Evolutionary conservation across 2,888 invertebrate species (phyloP), one percentile per base, ranked within the genome.

Genomic region (Drosophila lacicola): DNA sequence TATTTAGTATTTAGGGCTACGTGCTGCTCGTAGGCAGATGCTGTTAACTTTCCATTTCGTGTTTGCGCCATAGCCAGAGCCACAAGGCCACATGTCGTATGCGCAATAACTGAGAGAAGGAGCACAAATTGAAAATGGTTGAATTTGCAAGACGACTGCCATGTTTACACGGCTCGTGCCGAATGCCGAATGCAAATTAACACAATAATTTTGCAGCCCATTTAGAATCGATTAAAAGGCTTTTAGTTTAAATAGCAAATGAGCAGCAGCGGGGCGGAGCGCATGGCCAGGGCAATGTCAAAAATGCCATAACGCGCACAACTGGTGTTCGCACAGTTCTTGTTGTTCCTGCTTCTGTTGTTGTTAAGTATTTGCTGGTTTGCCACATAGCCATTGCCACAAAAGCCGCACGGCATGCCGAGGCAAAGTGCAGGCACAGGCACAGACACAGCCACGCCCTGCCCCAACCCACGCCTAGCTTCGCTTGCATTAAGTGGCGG

Each of bases 221-320:
- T 83, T 83, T 74, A 67, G 80, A 82, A 88, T 80, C 84, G 86
- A 88, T 88, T 88, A 87, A 88, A 87, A 79, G 76, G 73, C 84
- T 88, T 88, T 88, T 78, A 87, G 78, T 73, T 71, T 65, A 65
- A 66, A 70, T 63, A 47, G 25, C 41, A 58, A 66, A 55, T 63
- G 57, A 65, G 29, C 47, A 37, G 25, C 21, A 33, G n/a, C 13
- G 29, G 17, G 17, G 0, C 10, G 29, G 14, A 8, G 37, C 19
- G 13, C n/a, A 0, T 14, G 25, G 5, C 11, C 6, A 34, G 14
- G 13, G 21, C 33, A 42, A 33, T 50, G 34, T 37, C 66, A 67
- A 75, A 75, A 74, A 75, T 75, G 49, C 56, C 66, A 60, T 63
- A 75, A 63, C 49, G 63, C 62, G 51, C 65, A 65, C 69, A 65